Conservation (phyloP, 2,888 invertebrate species). For the Megalurothrips usitatus region DNA sequence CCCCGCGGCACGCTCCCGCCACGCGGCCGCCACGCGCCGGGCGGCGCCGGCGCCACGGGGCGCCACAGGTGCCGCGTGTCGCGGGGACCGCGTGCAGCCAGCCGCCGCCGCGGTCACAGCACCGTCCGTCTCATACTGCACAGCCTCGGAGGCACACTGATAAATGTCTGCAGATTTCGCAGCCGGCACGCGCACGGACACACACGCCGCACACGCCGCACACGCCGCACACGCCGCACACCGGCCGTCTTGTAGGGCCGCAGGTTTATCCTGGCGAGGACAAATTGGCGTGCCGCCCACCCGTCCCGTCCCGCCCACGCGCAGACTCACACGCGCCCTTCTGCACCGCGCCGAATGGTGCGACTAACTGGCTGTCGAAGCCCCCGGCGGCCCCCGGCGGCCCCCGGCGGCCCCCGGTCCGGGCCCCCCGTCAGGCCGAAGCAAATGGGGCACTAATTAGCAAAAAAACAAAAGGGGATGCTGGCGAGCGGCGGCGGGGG, state of each 20-base stretch:
- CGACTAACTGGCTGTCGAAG: constrained; percentile 40
- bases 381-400: constrained; percentile 48
- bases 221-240: neutral
- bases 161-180: neutral
- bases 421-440: constrained; percentile 38
- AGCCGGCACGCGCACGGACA: neutral
- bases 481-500: constrained; percentile 34
- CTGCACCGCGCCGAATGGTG: neutral
- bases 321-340: neutral
- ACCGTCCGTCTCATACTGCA: neutral
- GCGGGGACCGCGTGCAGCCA: no score
- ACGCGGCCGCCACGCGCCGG: no score
- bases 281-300: neutral
- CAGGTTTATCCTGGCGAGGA: neutral
- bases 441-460: constrained; percentile 24
- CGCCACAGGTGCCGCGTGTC: no score
- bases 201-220: neutral
- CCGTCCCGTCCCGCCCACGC: no score
- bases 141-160: no score
- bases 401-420: constrained; percentile 44
- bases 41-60: no score
- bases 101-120: neutral
- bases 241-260: neutral
- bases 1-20: no score
- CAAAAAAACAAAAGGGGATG: constrained; percentile 1